Evolutionary conservation across 2,797 vertebrate genomes (phyloP).

Genomic region (Sebastiscus albofasciatus): DNA sequence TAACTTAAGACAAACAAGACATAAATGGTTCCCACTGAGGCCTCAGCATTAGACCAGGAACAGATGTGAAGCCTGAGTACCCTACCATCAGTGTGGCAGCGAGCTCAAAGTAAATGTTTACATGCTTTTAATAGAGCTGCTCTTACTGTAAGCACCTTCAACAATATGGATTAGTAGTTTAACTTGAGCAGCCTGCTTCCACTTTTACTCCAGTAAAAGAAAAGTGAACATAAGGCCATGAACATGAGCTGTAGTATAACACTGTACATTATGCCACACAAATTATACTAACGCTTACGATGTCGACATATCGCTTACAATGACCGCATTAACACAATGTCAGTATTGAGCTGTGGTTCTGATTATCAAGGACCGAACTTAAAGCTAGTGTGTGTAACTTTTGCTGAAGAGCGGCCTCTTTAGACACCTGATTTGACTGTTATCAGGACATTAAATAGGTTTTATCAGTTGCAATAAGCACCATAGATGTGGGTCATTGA

Average conservation of each 20-base stretch:
- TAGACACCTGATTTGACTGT: no score
- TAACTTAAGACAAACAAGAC: constrained; percentile 32
- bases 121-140: constrained; percentile 6
- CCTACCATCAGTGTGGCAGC: background rate
- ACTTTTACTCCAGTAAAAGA: background rate
- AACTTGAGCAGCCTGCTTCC: background rate
- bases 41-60: constrained; percentile 5
- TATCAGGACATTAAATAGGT: no score
- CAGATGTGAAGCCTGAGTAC: constrained; percentile 42
- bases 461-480: no score
- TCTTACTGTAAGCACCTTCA: background rate
- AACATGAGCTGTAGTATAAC: background rate
- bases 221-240: background rate
- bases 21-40: constrained; percentile 46
- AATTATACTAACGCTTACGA: background rate
- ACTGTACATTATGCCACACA: background rate
- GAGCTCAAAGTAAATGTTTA: constrained; percentile 40
- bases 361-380: background rate
- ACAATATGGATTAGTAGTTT: background rate
- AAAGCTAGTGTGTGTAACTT: background rate
- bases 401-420: background rate
- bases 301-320: background rate
- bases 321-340: background rate
- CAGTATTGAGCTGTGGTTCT: background rate
- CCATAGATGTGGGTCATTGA: no score